These are phyloP conservation scores for Cephonodes hylas DNA, from an alignment of 2,888 invertebrate genomes.

Conservation along the genomic window DNA sequence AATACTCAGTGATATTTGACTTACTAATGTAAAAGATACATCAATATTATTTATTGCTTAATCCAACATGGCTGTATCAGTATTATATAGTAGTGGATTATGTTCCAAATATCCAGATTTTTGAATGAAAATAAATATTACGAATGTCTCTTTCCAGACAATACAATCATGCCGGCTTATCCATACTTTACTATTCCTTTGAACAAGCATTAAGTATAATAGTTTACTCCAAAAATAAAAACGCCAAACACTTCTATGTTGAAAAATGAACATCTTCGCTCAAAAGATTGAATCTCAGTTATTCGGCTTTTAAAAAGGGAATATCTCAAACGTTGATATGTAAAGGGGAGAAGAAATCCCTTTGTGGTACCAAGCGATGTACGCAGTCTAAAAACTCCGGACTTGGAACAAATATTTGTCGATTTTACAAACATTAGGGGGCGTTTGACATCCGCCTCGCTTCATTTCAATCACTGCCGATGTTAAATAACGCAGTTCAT, in stretches of 20 bases:
- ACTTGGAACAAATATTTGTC: not conserved
- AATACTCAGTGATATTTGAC: no score
- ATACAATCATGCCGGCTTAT: no score
- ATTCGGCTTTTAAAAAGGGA: not conserved
- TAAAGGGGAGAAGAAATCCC: not conserved
- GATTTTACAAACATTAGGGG: not conserved
- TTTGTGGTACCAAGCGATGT: not conserved
- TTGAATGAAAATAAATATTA: no score
- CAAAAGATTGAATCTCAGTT: not conserved
- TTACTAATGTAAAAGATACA: no score
- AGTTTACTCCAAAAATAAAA: no score
- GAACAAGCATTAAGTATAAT: no score
- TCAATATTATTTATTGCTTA: no score
- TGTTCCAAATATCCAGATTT: no score
- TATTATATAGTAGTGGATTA: no score
- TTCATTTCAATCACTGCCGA: not conserved
- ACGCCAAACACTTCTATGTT: not conserved
- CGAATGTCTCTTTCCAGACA: no score
- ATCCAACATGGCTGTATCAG: no score
- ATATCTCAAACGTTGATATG: not conserved
- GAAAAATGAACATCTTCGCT: not conserved
- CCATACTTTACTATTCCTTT: no score
- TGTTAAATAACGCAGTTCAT: not conserved
- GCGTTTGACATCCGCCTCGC: not conserved
- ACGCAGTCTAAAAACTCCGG: not conserved